Base-by-base conservation (phyloP, 2,797 vertebrate species). In the Stomatorhinus walkeri region DNA sequence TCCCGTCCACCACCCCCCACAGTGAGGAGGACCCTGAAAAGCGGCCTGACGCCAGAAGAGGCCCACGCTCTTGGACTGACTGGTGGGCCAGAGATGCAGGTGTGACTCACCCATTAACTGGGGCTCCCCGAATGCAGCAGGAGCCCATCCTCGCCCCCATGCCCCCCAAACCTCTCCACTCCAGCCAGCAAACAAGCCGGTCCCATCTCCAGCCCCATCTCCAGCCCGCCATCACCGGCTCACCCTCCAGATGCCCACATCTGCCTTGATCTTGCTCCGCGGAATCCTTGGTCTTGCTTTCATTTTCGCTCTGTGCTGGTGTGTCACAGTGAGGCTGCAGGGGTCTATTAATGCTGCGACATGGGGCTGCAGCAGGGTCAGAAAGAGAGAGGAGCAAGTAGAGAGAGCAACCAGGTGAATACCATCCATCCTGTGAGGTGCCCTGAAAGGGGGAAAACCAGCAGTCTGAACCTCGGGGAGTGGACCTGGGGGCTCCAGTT, bases 21-120 rank as follows among this genome's bases (percentile, higher is more conserved):
- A 99, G 98, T 99, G 93, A 97, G 98, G 90, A 96, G 98, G 95
- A 99, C 98, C 86, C 95, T 99, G 94, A 99, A 97, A 95, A 98
- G 93, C 0, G 97, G 98, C 91, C 92, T 99, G 94, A 98, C 97
- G 2, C 95, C 97, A 32, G 98, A 99, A 94, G 98, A 99, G 95
- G 98, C 98, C 81, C 97, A 97, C 89, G 97, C 97, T 87, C 95
- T 99, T 68, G 98, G 98, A 90, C 94, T 99, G 91, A 96, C 97
- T 89, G 95, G 96, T 88, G 96, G 97, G 85, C 96, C 97, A 1
- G 98, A 99, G 95, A 96, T 99, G 97, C 97, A 98, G 92, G 96
- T 99, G 95, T 99, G 96, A 98, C 46, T 59, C 32, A n/a, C 22
- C 88, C 81, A 54, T 56, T 79, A 89, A 90, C 87, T 89, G 87